Conservation (phyloP, 2,113 vertebrate species). For the Gavia stellata region DNA sequence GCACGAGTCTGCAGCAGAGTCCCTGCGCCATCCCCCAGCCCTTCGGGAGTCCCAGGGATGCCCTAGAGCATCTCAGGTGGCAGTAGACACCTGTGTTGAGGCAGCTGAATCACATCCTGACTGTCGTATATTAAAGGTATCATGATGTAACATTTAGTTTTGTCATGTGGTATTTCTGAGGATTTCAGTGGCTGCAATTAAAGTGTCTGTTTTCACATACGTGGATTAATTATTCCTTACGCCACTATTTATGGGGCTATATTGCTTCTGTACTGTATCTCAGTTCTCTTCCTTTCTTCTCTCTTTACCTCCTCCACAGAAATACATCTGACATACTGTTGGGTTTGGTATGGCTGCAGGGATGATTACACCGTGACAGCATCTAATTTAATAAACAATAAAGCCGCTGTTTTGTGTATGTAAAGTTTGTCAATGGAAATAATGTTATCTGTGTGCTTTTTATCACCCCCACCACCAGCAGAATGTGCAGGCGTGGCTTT, state of each 20-base stretch:
- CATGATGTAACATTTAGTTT: background rate
- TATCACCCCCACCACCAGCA: constrained; percentile 2
- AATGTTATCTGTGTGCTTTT: constrained; percentile 58
- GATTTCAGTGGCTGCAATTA: background rate
- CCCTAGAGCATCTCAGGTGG: background rate
- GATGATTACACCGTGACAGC: constrained; percentile 27
- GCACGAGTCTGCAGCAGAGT: background rate
- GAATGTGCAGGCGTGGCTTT: constrained; percentile 23
- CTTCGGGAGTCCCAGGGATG: background rate
- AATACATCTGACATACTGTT: background rate
- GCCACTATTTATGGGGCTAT: background rate
- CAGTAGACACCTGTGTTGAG: background rate
- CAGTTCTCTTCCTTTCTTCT: background rate
- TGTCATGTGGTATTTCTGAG: background rate
- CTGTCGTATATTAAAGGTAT: background rate
- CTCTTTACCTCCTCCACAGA: background rate
- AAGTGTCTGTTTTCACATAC: background rate
- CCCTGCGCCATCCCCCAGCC: background rate
- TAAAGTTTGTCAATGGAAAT: constrained; percentile 49
- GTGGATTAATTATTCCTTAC: background rate
- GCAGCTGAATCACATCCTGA: background rate
- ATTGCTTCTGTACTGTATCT: background rate
- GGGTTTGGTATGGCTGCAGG: constrained; percentile 40
- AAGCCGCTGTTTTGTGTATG: constrained; percentile 44
- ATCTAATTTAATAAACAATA: constrained; percentile 59